Percentiles rank a stretch among this genome's conserved stretches.
These are phyloP conservation scores for Centruroides vittatus DNA, from an alignment of 1,140 invertebrate genomes.

Conservation along the genomic window DNA sequence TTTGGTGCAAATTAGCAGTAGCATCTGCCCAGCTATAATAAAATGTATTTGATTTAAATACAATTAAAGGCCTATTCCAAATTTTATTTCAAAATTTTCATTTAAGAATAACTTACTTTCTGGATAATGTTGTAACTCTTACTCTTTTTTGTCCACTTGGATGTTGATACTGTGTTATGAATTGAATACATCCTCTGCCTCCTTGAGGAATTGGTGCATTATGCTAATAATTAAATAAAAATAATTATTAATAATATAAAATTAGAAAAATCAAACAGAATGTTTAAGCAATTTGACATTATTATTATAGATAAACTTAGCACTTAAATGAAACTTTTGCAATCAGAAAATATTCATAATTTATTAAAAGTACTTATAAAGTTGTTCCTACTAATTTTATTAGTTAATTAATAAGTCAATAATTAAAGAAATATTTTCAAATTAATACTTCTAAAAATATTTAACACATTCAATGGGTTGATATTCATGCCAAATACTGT, in stretches of 20 bases:
- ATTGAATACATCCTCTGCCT: conserved; percentile 89
- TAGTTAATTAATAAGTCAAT: too few relatives aligned
- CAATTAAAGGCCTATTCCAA: not conserved
- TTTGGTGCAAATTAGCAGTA: conserved; percentile 37
- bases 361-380: too few relatives aligned
- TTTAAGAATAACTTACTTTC: conserved; percentile 53
- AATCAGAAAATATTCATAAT: too few relatives aligned
- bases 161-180: conserved; percentile 97
- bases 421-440: too few relatives aligned
- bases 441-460: too few relatives aligned
- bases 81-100: not conserved
- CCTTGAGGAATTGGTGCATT: conserved; percentile 89
- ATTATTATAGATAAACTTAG: too few relatives aligned
- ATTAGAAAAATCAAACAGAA: too few relatives aligned
- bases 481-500: too few relatives aligned
- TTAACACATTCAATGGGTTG: too few relatives aligned
- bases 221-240: conserved; percentile 41
- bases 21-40: conserved; percentile 38
- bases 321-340: too few relatives aligned
- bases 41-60: not conserved
- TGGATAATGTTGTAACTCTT: conserved; percentile 87
- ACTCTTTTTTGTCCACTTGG: conserved; percentile 89
- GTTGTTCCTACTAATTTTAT: too few relatives aligned
- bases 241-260: not conserved
- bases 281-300: too few relatives aligned